A percentile compares a stretch with the other conserved stretches of the same genome.
These are phyloP conservation scores for Procambarus clarkii DNA, from an alignment of 1,140 invertebrate species.

Conservation along the genomic window DNA sequence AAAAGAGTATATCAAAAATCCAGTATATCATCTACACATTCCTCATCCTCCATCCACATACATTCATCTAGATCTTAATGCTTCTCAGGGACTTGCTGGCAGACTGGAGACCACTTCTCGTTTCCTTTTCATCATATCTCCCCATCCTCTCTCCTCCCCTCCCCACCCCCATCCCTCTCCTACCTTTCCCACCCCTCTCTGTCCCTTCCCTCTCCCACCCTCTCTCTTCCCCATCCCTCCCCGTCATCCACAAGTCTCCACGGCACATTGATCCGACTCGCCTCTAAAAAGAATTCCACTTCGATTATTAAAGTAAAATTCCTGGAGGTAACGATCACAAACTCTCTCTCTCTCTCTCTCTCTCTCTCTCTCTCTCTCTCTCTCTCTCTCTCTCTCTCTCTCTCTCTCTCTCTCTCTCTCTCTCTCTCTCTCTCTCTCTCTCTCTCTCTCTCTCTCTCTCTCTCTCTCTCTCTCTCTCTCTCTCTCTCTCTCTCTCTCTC, in stretches of 20 bases:
- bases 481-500: neutral
- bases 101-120: no score
- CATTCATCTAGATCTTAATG: neutral
- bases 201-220: no score
- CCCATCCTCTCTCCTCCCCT: neutral
- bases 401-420: neutral
- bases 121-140: neutral
- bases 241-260: neutral
- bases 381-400: neutral
- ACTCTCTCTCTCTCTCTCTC: slow-evolving; percentile 17
- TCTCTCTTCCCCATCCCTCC: neutral
- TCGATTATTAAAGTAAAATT: slow-evolving; percentile 36
- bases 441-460: neutral
- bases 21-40: neutral
- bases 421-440: neutral
- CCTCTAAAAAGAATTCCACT: slow-evolving; percentile 25
- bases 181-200: neutral
- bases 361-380: neutral
- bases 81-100: neutral
- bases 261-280: slow-evolving; percentile 14
- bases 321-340: no score
- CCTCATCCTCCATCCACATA: neutral
- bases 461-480: neutral
- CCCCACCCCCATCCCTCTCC: neutral
- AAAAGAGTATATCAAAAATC: no score